These are phyloP conservation scores for Drosophila neotestacea DNA, from an alignment of 2,888 invertebrate species.

Conservation along the genomic window DNA sequence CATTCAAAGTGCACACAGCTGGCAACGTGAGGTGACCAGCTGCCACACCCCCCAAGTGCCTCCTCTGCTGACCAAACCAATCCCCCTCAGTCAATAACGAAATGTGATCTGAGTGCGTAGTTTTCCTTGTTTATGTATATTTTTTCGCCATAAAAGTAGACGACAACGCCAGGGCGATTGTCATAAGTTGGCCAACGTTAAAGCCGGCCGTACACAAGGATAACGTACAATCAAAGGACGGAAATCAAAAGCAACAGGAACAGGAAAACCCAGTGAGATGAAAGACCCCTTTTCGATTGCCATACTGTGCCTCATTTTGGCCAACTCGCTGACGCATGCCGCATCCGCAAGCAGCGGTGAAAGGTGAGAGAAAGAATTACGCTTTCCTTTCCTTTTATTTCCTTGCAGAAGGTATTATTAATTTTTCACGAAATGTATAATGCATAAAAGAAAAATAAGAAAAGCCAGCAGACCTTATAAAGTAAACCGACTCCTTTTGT, in stretches of 20 bases:
- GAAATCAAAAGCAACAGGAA: slow-evolving; percentile 6
- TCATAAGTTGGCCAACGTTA: slow-evolving; percentile 69
- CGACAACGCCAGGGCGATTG: slow-evolving; percentile 61
- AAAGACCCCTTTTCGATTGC: slow-evolving; percentile 23
- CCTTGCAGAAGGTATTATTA: too few relatives aligned
- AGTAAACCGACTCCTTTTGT: too few relatives aligned
- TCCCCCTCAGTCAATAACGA: slow-evolving; percentile 26
- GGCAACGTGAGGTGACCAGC: slow-evolving; percentile 71
- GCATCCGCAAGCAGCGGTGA: slow-evolving; percentile 72
- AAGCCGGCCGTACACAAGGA: slow-evolving; percentile 48
- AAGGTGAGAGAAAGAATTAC: slow-evolving; percentile 62
- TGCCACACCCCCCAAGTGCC: background rate
- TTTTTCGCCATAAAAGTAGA: slow-evolving; percentile 70
- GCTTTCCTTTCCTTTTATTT: background rate
- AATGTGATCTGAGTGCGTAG: slow-evolving; percentile 57
- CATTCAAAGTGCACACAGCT: slow-evolving; percentile 53
- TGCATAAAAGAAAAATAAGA: too few relatives aligned
- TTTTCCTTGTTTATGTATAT: background rate
- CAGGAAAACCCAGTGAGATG: slow-evolving; percentile 31
- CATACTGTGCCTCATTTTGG: slow-evolving; percentile 46
- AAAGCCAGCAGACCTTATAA: too few relatives aligned
- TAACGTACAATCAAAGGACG: slow-evolving; percentile 18
- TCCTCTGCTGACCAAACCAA: too few relatives aligned
- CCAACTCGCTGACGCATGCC: slow-evolving; percentile 26
- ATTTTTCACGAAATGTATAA: too few relatives aligned